These are phyloP conservation scores for Xenopus laevis DNA, from an alignment of 2,113 vertebrate species.

Conservation along the genomic window DNA sequence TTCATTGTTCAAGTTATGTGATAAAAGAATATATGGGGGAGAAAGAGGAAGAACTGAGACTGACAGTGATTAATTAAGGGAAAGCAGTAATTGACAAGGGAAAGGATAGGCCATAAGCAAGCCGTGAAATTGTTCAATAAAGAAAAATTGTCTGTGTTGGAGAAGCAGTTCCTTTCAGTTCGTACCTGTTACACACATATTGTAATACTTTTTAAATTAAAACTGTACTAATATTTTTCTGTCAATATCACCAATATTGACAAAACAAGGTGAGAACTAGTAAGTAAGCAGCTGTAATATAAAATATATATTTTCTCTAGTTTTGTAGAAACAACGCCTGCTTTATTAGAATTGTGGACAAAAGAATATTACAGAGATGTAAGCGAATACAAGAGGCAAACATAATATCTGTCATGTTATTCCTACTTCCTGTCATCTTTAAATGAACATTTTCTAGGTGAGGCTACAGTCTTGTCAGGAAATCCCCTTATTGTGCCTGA, in stretches of 20 bases:
- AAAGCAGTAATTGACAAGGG: no score
- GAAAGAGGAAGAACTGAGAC: no score
- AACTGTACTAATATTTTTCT: neutral
- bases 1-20: no score
- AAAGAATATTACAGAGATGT: constrained; percentile 53
- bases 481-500: constrained; percentile 59
- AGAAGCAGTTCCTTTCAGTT: no score
- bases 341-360: constrained; percentile 17
- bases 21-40: no score
- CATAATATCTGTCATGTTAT: constrained; percentile 63
- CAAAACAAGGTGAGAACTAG: neutral
- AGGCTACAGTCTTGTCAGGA: constrained; percentile 59
- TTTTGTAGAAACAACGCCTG: neutral
- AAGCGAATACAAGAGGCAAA: constrained; percentile 58
- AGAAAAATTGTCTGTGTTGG: no score
- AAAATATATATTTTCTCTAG: neutral
- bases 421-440: constrained; percentile 63
- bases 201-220: neutral
- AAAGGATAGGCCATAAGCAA: no score
- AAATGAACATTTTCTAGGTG: constrained; percentile 60
- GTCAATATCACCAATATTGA: neutral
- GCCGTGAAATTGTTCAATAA: no score
- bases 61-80: no score
- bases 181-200: no score
- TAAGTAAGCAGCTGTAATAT: neutral